Conservation (phyloP, 2,888 invertebrate genomes). For the Dolichopus griseipennis region DNA sequence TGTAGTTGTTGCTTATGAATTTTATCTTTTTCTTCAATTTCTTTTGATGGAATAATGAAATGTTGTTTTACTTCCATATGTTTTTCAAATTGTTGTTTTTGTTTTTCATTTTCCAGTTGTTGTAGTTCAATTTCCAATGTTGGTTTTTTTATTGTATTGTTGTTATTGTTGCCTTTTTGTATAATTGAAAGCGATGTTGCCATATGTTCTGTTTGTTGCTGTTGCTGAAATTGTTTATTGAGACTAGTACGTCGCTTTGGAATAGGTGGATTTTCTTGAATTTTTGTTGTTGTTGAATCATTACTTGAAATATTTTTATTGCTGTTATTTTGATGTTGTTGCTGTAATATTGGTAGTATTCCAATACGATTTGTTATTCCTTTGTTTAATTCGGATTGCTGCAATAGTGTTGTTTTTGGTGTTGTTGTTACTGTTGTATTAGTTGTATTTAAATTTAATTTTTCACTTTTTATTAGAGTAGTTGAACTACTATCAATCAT, state of each 20-base stretch:
- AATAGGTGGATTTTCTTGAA: slow-evolving; percentile 3
- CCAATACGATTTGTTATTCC: slow-evolving; percentile 7
- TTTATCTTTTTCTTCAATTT: neutral
- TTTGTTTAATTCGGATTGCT: neutral
- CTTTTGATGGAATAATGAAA: too few species aligned
- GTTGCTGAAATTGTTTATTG: neutral
- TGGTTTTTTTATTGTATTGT: neutral
- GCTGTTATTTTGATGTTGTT: neutral
- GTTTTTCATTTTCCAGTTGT: neutral
- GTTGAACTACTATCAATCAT: neutral
- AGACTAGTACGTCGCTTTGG: slow-evolving; percentile 9
- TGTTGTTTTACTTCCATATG: neutral
- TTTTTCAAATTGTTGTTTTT: neutral
- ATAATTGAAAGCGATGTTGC: neutral
- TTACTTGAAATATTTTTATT: neutral
- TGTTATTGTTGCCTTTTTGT: neutral
- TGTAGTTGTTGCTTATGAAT: neutral
- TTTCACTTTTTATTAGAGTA: neutral
- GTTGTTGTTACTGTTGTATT: neutral
- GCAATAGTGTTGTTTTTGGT: neutral
- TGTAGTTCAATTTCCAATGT: too few species aligned
- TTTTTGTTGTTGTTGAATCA: neutral
- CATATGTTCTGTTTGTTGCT: neutral
- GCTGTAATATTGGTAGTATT: neutral
- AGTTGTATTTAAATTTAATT: neutral